phyloP scores from a whole-genome alignment of 1,140 invertebrate species.

The Riptortus pedestris region DNA sequence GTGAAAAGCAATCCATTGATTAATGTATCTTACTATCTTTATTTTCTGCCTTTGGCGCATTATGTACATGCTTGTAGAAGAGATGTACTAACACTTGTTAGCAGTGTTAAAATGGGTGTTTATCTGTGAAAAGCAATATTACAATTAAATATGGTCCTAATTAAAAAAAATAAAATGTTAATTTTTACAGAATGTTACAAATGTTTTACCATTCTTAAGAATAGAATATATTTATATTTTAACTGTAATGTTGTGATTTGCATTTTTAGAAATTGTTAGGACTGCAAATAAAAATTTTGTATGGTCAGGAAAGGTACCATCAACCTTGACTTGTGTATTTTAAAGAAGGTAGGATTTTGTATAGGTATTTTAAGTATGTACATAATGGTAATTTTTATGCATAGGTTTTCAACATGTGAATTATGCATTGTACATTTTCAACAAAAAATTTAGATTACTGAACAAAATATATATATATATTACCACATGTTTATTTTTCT shows the following conservation, averaged over 20 bases:
- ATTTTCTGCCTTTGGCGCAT: conserved; percentile 5
- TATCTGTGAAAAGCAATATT: conserved; percentile 24
- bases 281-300: neutral
- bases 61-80: conserved; percentile 21
- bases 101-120: neutral
- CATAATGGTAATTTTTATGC: conserved; percentile 23
- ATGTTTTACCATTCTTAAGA: neutral
- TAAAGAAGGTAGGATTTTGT: conserved; percentile 22
- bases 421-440: conserved; percentile 25
- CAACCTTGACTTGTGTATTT: conserved; percentile 25
- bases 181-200: neutral
- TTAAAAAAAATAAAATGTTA: neutral
- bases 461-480: conserved; percentile 12
- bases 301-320: conserved; percentile 13
- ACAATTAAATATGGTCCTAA: conserved; percentile 12
- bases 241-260: conserved; percentile 11
- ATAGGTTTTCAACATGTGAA: conserved; percentile 21
- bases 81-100: conserved; percentile 3
- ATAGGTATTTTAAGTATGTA: conserved; percentile 23
- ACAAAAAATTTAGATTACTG: conserved; percentile 18
- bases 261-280: conserved; percentile 19
- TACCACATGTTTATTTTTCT: neutral
- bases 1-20: neutral
- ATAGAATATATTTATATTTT: conserved; percentile 19
- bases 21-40: conserved; percentile 7